These are phyloP conservation scores for Eurypyga helias DNA, from an alignment of 2,113 vertebrate species.

Conservation along the genomic window DNA sequence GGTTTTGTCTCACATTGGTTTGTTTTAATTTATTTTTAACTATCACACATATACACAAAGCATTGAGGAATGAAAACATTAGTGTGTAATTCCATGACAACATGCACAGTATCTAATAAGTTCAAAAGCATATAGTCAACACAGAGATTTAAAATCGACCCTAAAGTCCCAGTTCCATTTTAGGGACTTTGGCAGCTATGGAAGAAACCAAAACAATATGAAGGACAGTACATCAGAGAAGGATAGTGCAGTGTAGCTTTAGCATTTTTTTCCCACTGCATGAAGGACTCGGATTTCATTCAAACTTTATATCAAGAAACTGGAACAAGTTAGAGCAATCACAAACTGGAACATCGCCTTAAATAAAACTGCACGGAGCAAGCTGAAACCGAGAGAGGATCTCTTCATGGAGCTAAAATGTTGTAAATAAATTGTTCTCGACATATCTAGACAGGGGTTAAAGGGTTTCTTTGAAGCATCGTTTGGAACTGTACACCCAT, in stretches of 20 bases:
- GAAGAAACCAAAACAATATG: conserved; percentile 83
- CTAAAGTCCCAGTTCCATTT: conserved; percentile 71
- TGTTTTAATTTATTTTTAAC: conserved; percentile 97
- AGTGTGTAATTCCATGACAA: conserved; percentile 73
- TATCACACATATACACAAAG: conserved; percentile 83
- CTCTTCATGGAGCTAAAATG: conserved; percentile 83
- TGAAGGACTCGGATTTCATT: conserved; percentile 85
- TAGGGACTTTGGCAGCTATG: conserved; percentile 82
- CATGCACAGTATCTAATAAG: conserved; percentile 75
- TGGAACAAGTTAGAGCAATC: conserved; percentile 82
- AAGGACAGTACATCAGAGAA: conserved; percentile 77
- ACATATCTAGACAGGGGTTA: conserved; percentile 85
- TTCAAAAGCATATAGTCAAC: conserved; percentile 61
- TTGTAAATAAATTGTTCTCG: conserved; percentile 94
- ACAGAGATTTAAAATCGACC: conserved; percentile 73
- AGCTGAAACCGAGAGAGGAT: conserved; percentile 83
- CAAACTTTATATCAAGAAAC: conserved; percentile 84
- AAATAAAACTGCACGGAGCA: conserved; percentile 91
- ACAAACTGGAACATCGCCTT: conserved; percentile 96
- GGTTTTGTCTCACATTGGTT: conserved; percentile 84
- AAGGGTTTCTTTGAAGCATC: conserved; percentile 84
- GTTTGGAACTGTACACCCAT: conserved; percentile 71
- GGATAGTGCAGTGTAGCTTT: conserved; percentile 81
- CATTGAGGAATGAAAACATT: conserved; percentile 87
- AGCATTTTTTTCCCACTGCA: conserved; percentile 81